Conservation (phyloP, 1,140 invertebrate species). For the Galleria mellonella region DNA sequence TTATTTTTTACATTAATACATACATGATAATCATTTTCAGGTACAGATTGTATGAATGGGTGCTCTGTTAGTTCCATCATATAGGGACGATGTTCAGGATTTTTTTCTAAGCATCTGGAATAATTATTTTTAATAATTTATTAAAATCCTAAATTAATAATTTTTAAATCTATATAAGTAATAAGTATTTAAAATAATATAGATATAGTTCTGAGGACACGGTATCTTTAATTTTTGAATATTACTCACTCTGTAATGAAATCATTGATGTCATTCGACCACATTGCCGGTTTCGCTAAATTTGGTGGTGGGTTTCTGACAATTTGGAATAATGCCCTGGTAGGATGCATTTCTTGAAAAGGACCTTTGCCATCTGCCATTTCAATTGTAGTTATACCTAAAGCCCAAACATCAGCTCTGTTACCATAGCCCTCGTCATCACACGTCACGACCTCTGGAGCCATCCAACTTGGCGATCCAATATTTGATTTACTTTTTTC, state of each 20-base stretch:
- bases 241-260: constrained; percentile 85
- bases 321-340: constrained; percentile 90
- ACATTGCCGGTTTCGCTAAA: constrained; percentile 82
- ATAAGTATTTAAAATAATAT: background rate
- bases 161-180: background rate
- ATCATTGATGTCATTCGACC: constrained; percentile 87
- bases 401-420: constrained; percentile 91
- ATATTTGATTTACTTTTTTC: constrained; percentile 83
- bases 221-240: constrained; percentile 20
- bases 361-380: constrained; percentile 91
- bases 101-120: constrained; percentile 90
- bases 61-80: constrained; percentile 90
- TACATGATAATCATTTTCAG: constrained; percentile 86
- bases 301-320: constrained; percentile 90
- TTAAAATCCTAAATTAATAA: background rate
- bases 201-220: constrained; percentile 94
- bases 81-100: constrained; percentile 91
- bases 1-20: constrained; percentile 24
- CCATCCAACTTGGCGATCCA: constrained; percentile 94
- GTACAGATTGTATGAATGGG: constrained; percentile 85
- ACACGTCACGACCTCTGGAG: constrained; percentile 82
- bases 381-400: constrained; percentile 95
- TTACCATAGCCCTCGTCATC: constrained; percentile 77
- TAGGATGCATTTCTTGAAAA: constrained; percentile 89
- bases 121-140: constrained; percentile 1